phyloP scores from a whole-genome alignment of 1,140 invertebrate genomes.

The Drosophila lacertosa region DNA sequence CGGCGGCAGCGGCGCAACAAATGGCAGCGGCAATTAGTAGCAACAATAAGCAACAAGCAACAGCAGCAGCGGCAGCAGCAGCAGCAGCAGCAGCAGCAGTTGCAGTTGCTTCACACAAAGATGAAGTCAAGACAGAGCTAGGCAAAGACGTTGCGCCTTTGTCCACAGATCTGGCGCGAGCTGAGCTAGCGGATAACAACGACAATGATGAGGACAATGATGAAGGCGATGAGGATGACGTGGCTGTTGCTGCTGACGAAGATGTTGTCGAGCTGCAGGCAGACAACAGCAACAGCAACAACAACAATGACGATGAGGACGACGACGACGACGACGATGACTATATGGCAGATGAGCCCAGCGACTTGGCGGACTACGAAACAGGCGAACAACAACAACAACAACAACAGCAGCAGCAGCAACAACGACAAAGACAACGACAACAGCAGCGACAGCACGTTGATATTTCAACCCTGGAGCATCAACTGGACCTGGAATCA shows the following conservation, averaged over 20 bases:
- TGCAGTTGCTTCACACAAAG: constrained; percentile 30
- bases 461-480: constrained; percentile 65
- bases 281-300: constrained; percentile 5
- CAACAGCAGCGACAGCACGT: constrained; percentile 40
- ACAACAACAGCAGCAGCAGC: constrained; percentile 12
- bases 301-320: constrained; percentile 48
- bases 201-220: constrained; percentile 38
- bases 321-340: constrained; percentile 63
- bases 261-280: constrained; percentile 16
- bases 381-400: constrained; percentile 39
- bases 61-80: constrained; percentile 17
- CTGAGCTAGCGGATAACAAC: constrained; percentile 23
- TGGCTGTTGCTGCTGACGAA: constrained; percentile 27
- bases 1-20: constrained; percentile 49
- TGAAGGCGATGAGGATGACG: constrained; percentile 18
- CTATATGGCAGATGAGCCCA: constrained; percentile 64
- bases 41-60: constrained; percentile 54
- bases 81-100: constrained; percentile 28
- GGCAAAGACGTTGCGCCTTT: constrained; percentile 19
- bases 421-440: neutral
- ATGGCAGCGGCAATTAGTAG: constrained; percentile 56
- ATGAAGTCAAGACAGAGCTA: constrained; percentile 40
- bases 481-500: constrained; percentile 66
- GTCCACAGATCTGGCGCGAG: constrained; percentile 32
- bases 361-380: constrained; percentile 63